A percentile compares a stretch with the other conserved stretches of the same genome.
Conservation (phyloP, 2,797 vertebrate species). For the Enteromius treurensis region DNA sequence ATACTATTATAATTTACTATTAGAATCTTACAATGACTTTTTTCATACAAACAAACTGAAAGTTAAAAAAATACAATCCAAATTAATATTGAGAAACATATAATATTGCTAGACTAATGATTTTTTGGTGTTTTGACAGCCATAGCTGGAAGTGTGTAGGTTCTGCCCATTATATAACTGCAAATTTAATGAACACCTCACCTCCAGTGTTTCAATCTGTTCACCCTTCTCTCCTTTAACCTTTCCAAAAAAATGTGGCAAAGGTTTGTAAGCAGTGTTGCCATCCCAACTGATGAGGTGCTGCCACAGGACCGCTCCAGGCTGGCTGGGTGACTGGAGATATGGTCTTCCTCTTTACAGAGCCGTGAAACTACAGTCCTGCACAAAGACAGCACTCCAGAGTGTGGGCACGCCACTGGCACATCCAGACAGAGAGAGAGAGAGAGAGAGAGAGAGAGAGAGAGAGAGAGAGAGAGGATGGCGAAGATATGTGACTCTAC, state of each 20-base stretch:
- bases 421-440: constrained; percentile 26
- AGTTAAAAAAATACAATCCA: background rate
- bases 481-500: constrained; percentile 20
- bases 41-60: background rate
- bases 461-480: constrained; percentile 32
- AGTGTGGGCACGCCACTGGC: constrained; percentile 36
- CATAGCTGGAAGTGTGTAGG: background rate
- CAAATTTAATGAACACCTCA: background rate
- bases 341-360: constrained; percentile 42
- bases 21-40: background rate
- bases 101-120: background rate
- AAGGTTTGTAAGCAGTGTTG: constrained; percentile 33
- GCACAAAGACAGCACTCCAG: constrained; percentile 36
- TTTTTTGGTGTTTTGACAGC: background rate
- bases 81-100: background rate
- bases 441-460: constrained; percentile 25
- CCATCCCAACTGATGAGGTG: constrained; percentile 40
- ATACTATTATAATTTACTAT: too few species aligned
- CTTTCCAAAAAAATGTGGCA: constrained; percentile 11
- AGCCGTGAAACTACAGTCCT: constrained; percentile 32
- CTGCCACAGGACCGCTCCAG: constrained; percentile 36
- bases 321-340: constrained; percentile 38
- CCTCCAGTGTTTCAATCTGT: background rate
- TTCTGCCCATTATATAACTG: background rate
- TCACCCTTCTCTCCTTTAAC: constrained; percentile 19